Percentiles rank a stretch among this genome's conserved stretches.
phyloP scores from a whole-genome alignment of 2,797 vertebrate genomes.

The Apodemus agrarius region DNA sequence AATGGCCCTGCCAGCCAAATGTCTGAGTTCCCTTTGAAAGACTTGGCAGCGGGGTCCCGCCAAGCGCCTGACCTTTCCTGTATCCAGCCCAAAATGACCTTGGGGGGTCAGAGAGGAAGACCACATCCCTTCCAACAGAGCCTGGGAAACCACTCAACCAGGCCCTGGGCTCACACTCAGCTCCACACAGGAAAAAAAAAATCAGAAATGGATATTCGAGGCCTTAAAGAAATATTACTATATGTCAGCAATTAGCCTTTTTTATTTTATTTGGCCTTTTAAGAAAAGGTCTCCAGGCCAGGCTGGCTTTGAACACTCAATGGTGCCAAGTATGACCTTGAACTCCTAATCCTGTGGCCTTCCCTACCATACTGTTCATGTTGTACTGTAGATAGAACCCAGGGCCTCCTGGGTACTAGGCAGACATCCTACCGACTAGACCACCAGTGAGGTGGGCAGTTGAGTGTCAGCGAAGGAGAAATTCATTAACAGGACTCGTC shows the following conservation, averaged over 20 bases:
- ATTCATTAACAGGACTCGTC: not conserved
- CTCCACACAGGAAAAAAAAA: not conserved
- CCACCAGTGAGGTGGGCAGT: too few species aligned
- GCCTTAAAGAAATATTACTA: not conserved
- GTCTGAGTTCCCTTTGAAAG: slow-evolving; percentile 69
- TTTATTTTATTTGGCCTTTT: not conserved
- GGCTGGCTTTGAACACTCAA: not conserved
- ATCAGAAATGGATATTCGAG: not conserved
- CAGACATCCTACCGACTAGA: not conserved
- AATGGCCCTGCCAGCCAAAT: slow-evolving; percentile 52
- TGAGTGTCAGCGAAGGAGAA: too few species aligned
- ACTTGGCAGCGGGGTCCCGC: slow-evolving; percentile 21
- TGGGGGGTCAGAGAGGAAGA: not conserved
- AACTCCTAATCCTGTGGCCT: not conserved
- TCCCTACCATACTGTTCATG: not conserved
- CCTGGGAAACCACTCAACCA: not conserved
- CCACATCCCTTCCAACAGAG: not conserved
- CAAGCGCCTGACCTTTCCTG: not conserved
- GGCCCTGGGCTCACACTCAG: not conserved
- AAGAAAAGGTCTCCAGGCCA: not conserved
- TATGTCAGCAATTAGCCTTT: not conserved
- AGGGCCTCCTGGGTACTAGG: not conserved
- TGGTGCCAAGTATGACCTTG: not conserved
- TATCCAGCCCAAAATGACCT: not conserved
- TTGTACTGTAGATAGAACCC: not conserved